These are phyloP conservation scores for Neomicropteryx cornuta DNA, from an alignment of 1,140 invertebrate species.

Conservation along the genomic window DNA sequence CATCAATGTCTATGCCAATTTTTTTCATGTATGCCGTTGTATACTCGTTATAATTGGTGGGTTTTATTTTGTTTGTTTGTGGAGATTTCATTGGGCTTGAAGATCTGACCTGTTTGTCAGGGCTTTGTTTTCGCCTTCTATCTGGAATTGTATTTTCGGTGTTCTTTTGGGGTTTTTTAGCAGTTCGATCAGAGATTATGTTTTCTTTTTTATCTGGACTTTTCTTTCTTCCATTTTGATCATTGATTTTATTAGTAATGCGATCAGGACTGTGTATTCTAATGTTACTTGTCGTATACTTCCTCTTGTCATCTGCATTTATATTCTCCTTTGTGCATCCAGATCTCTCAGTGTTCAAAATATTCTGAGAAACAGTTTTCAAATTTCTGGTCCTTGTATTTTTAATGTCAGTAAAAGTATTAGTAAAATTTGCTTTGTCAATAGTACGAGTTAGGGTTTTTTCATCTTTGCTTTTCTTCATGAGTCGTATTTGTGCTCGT, in stretches of 20 bases:
- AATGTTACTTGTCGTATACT: no score
- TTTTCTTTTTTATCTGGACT: no score
- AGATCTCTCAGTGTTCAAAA: no score
- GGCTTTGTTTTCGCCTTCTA: slow-evolving; percentile 10
- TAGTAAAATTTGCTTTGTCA: no score
- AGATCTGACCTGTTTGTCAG: slow-evolving; percentile 7
- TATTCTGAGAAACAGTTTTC: no score
- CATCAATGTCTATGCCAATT: slow-evolving; percentile 24
- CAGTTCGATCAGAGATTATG: slow-evolving; percentile 14
- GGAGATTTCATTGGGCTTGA: slow-evolving; percentile 16
- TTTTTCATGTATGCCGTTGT: slow-evolving; percentile 39
- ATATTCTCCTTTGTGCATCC: no score
- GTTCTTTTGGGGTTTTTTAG: slow-evolving; percentile 23
- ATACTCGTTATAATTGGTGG: slow-evolving; percentile 33
- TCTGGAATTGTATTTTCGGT: slow-evolving; percentile 12
- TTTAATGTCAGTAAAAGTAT: neutral
- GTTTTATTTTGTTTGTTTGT: slow-evolving; percentile 22
- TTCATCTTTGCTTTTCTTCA: slow-evolving; percentile 38
- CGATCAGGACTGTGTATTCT: no score
- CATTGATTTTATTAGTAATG: no score
- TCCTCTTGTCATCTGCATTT: no score
- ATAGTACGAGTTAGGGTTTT: slow-evolving; percentile 14
- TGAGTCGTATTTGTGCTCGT: slow-evolving; percentile 57
- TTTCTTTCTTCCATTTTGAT: no score
- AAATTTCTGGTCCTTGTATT: slow-evolving; percentile 2